These are phyloP conservation scores for Pocillopora grandis DNA, from an alignment of 92 coral and sea anemone genomes.

Conservation along the genomic window DNA sequence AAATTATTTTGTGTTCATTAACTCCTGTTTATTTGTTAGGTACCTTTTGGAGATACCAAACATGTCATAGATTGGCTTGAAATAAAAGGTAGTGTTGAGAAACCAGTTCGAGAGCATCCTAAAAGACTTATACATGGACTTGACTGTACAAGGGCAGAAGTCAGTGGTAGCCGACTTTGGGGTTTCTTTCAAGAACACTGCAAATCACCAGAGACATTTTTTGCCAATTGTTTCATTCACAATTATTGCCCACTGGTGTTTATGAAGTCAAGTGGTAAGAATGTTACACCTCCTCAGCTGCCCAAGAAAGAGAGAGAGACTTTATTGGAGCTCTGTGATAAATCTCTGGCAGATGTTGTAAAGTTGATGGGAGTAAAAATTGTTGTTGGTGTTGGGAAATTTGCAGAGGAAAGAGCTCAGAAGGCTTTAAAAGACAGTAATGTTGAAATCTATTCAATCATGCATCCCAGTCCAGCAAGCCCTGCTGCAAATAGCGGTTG, in stretches of 20 bases:
- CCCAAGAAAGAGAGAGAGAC: constrained; percentile 53
- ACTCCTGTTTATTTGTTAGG: constrained; percentile 30
- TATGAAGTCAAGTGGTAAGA: constrained; percentile 74
- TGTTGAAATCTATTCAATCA: constrained; percentile 48
- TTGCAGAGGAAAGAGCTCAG: constrained; percentile 78
- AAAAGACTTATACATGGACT: constrained; percentile 80
- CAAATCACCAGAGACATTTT: constrained; percentile 67
- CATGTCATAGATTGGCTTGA: constrained; percentile 80
- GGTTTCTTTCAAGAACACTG: constrained; percentile 74
- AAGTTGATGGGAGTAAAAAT: constrained; percentile 52
- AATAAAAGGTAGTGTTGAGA: constrained; percentile 63
- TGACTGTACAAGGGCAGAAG: constrained; percentile 74
- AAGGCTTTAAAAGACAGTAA: constrained; percentile 46
- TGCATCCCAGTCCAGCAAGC: constrained; percentile 92
- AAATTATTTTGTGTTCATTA: too few species aligned
- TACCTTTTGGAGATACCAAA: constrained; percentile 88
- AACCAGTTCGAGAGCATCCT: constrained; percentile 78
- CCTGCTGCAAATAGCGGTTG: constrained; percentile 81
- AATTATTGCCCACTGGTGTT: constrained; percentile 87
- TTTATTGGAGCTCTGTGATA: constrained; percentile 66
- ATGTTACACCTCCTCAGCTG: constrained; percentile 75
- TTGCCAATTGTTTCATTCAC: constrained; percentile 71
- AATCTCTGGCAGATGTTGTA: constrained; percentile 52
- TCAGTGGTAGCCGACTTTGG: constrained; percentile 87
- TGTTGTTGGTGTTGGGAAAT: constrained; percentile 83